phyloP scores from a whole-genome alignment of 2,888 invertebrate species.

The Rhagonycha lutea region DNA sequence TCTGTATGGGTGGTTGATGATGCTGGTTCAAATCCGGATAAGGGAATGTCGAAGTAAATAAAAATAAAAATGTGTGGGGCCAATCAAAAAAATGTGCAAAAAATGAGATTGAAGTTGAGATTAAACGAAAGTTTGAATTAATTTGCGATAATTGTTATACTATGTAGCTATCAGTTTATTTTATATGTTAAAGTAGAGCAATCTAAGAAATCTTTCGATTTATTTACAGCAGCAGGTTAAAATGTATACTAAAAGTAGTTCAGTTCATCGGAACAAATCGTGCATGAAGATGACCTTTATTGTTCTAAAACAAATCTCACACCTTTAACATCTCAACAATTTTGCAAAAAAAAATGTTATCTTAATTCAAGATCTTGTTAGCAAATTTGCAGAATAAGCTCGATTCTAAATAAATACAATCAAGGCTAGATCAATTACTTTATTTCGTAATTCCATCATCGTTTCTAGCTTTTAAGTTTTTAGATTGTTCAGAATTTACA shows the following conservation, averaged over 20 bases:
- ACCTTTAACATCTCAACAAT: constrained; percentile 7
- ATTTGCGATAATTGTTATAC: not conserved
- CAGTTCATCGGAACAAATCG: constrained; percentile 3
- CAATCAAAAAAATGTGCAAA: not conserved
- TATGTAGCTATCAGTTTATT: too few species aligned
- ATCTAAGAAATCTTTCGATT: not conserved
- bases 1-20: not conserved
- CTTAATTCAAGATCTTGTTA: not conserved
- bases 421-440: constrained; percentile 9
- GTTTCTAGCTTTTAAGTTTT: constrained; percentile 8
- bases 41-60: not conserved
- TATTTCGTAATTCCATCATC: constrained; percentile 9
- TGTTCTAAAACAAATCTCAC: not conserved
- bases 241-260: not conserved
- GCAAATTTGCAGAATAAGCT: not conserved
- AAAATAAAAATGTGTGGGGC: not conserved
- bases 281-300: constrained; percentile 21
- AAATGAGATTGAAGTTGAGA: not conserved
- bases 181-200: not conserved
- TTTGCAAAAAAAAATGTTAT: not conserved
- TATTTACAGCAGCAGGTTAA: not conserved
- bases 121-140: not conserved
- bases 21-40: not conserved
- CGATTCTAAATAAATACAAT: not conserved
- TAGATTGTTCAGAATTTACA: constrained; percentile 4